Percentiles rank a stretch among this genome's conserved stretches.
Conservation (phyloP, 2,888 invertebrate genomes). For the Galeruca laticollis region DNA sequence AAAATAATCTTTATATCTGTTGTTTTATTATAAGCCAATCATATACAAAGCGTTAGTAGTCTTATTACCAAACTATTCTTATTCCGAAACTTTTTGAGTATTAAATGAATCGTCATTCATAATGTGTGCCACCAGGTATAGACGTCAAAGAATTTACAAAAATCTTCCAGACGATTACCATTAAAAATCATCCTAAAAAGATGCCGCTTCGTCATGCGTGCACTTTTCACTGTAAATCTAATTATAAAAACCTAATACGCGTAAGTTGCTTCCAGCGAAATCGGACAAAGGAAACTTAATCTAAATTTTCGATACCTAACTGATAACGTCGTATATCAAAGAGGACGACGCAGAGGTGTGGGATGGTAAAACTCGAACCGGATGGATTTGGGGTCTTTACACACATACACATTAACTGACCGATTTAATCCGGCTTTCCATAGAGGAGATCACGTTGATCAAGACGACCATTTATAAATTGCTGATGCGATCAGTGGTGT, state of each 20-base stretch:
- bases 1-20: no score
- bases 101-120: no score
- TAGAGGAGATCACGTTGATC: slow-evolving; percentile 25
- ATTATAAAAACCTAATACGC: slow-evolving; percentile 29
- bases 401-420: slow-evolving; percentile 16
- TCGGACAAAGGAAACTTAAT: slow-evolving; percentile 25
- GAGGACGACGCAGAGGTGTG: slow-evolving; percentile 20
- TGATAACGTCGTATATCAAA: slow-evolving; percentile 26
- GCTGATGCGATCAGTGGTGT: not conserved
- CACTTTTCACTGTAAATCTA: slow-evolving; percentile 21
- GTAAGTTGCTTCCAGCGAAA: slow-evolving; percentile 31
- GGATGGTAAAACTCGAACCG: slow-evolving; percentile 9
- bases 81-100: no score
- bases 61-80: no score
- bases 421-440: slow-evolving; percentile 27
- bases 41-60: no score
- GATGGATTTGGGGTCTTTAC: slow-evolving; percentile 25
- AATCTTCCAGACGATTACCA: slow-evolving; percentile 3
- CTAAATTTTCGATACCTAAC: slow-evolving; percentile 28
- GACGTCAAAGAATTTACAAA: not conserved
- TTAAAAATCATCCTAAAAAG: slow-evolving; percentile 4
- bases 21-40: no score
- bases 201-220: not conserved
- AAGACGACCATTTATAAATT: slow-evolving; percentile 16
- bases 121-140: no score